Evolutionary conservation across 2,888 invertebrate genomes (phyloP), one percentile per base, ranked within the genome.

Genomic region (Cordilura impudica): DNA sequence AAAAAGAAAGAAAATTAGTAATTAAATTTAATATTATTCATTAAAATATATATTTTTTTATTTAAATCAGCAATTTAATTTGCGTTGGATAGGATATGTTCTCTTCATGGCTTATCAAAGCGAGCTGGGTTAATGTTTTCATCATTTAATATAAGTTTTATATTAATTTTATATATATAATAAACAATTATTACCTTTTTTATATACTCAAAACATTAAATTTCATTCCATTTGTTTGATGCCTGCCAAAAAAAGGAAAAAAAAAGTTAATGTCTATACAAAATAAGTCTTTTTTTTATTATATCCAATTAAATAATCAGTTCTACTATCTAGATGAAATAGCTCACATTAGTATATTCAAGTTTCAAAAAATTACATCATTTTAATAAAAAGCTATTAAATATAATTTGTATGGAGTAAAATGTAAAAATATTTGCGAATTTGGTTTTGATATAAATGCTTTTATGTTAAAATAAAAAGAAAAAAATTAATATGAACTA

Each of bases 71-170:
- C 51, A 69, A 31, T 80, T 65, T 61, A 47, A 74, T 80, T 81
- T 78, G 83, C 83, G 83, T 83, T 83, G 47, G 16, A 31, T 65
- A 81, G 83, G 83, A 85, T 79, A 83, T 12, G 78, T 85, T 86
- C 35, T 86, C 85, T 85, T 86, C 86, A 86, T 72, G 73, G 81
- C 66, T 43, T 43, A 58, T 86, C 85, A 78, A 85, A 86, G 86
- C 84, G 84, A 85, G 86, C 85, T 86, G 86, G 85, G 84, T 85
- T 80, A 83, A 66, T 12, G 56, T 47, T 76, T 72, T 81, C 81
- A 70, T 84, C 84, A 84, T 84, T 79, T 82, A 35, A 56, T 29
- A 53, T n/a, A 51, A 47, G 54, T 6, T 12, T 56, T 7, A 8
- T n/a, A n/a, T n/a, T n/a, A n/a, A n/a, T n/a, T n/a, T n/a, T n/a